phyloP scores from a whole-genome alignment of 2,113 vertebrate genomes.

The Muntiacus muntjak region DNA sequence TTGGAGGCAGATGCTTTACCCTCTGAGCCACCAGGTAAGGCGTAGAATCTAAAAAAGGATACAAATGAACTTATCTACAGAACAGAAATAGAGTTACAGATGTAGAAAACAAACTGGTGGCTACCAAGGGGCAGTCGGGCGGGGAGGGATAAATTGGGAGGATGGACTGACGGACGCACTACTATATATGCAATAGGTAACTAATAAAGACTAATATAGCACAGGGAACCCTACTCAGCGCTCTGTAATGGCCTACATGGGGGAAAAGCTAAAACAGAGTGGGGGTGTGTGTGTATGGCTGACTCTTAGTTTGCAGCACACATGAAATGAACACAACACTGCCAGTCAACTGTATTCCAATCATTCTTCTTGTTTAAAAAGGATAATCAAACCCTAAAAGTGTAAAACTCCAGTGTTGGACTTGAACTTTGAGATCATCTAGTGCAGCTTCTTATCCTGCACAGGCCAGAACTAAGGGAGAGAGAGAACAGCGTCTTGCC shows the following conservation, averaged over 20 bases:
- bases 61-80: background rate
- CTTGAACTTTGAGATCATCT: background rate
- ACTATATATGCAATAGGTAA: background rate
- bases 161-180: background rate
- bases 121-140: background rate
- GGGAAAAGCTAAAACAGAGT: background rate
- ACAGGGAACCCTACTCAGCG: background rate
- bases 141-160: background rate
- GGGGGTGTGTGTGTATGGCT: too few relatives aligned
- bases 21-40: background rate
- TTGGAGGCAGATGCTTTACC: background rate
- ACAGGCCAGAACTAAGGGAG: background rate
- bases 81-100: background rate
- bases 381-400: background rate
- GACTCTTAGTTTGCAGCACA: background rate
- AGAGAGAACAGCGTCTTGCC: background rate
- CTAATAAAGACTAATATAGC: background rate
- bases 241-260: background rate
- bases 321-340: background rate
- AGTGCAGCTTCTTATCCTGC: background rate
- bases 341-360: background rate
- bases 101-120: background rate
- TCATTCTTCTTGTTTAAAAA: background rate
- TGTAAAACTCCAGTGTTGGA: background rate
- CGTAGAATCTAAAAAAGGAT: background rate